phyloP scores from a whole-genome alignment of 2,797 vertebrate species.

The Anas georgica region DNA sequence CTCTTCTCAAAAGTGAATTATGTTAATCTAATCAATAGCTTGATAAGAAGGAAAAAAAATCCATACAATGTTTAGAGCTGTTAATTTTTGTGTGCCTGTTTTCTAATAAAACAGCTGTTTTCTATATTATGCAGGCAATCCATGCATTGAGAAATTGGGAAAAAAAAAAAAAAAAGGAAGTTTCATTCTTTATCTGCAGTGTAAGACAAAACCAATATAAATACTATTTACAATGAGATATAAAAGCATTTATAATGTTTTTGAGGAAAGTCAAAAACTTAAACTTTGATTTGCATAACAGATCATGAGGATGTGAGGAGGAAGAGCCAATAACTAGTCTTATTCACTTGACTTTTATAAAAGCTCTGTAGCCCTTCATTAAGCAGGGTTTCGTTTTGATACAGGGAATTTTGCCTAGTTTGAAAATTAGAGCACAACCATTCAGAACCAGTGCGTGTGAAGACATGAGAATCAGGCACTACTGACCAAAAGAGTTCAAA shows the following conservation, averaged over 20 bases:
- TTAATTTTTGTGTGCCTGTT: background rate
- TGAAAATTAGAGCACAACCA: background rate
- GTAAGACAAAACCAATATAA: background rate
- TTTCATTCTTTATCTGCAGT: background rate
- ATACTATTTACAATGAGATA: background rate
- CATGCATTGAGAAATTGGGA: background rate
- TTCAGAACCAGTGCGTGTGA: background rate
- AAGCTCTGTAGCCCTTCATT: background rate
- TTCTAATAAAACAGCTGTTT: background rate
- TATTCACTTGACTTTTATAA: background rate
- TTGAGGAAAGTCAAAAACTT: background rate
- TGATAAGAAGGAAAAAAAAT: background rate
- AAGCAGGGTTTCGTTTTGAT: background rate
- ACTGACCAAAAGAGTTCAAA: background rate
- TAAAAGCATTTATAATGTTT: background rate
- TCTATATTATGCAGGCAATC: background rate
- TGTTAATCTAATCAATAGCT: background rate
- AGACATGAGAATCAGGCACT: background rate
- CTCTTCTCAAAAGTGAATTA: background rate
- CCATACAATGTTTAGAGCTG: background rate
- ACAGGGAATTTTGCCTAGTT: background rate
- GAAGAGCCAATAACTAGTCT: background rate
- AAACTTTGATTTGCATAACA: background rate
- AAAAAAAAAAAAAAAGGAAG: background rate
- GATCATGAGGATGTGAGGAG: background rate